phyloP scores from a whole-genome alignment of 2,113 vertebrate species.

The Addax nasomaculatus region DNA sequence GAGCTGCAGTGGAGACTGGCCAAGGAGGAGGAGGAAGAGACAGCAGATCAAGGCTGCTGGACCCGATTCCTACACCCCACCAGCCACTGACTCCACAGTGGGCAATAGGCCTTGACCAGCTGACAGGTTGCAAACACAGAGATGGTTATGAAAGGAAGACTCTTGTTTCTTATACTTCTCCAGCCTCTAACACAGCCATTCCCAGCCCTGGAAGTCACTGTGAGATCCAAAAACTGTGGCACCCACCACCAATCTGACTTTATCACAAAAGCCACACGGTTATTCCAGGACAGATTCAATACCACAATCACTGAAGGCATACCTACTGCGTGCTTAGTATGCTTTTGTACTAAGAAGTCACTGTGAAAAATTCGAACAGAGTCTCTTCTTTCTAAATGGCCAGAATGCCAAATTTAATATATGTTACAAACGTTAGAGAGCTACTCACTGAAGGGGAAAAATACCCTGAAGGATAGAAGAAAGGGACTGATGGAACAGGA shows the following conservation, averaged over 20 bases:
- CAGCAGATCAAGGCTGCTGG: background rate
- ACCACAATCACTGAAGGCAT: fast-evolving
- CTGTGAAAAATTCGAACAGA: background rate
- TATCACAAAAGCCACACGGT: background rate
- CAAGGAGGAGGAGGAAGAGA: background rate
- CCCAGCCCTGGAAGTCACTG: background rate
- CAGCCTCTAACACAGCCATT: background rate
- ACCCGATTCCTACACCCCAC: background rate
- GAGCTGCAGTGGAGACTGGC: background rate
- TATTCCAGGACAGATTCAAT: background rate
- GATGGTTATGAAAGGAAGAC: background rate
- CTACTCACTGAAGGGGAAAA: background rate
- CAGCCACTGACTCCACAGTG: too few relatives aligned
- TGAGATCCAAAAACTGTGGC: background rate
- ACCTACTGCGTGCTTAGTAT: background rate
- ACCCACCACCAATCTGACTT: background rate
- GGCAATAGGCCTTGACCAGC: background rate
- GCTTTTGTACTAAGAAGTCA: background rate
- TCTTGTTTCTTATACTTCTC: background rate
- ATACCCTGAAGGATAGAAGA: background rate
- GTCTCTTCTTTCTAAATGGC: background rate
- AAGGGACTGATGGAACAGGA: background rate
- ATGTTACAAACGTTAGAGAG: background rate
- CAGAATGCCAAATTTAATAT: background rate
- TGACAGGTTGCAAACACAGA: background rate